These are phyloP conservation scores for Saturnia japonica DNA, from an alignment of 2,888 invertebrate species.

Conservation along the genomic window DNA sequence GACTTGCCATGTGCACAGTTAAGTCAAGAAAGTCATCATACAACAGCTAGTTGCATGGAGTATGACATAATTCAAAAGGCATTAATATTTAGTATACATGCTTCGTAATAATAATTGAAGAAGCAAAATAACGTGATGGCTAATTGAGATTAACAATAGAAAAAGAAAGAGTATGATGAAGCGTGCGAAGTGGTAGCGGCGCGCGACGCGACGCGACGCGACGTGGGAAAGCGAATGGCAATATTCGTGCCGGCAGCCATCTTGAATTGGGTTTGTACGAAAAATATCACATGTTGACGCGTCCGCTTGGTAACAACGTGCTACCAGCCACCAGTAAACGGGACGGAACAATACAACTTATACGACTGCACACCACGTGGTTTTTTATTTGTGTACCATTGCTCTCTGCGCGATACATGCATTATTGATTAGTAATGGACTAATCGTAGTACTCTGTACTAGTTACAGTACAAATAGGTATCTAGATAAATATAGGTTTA, in stretches of 20 bases:
- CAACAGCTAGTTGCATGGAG: conserved; percentile 25
- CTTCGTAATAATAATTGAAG: conserved; percentile 9
- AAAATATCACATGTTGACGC: conserved; percentile 73
- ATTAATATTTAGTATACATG: not conserved
- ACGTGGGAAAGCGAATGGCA: conserved; percentile 81
- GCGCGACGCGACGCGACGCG: conserved; percentile 34
- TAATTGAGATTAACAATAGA: conserved; percentile 59
- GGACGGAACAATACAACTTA: conserved; percentile 72
- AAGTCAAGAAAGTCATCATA: not conserved
- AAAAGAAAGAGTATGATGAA: conserved; percentile 69
- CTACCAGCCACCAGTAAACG: conserved; percentile 69
- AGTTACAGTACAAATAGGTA: not conserved
- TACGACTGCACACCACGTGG: conserved; percentile 69
- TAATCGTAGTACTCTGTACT: not conserved
- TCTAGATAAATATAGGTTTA: too few relatives aligned
- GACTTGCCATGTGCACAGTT: conserved; percentile 53
- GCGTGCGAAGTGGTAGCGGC: conserved; percentile 60
- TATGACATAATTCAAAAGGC: conserved; percentile 40
- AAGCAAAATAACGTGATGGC: conserved; percentile 54
- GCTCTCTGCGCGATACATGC: conserved; percentile 49
- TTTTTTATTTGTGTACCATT: conserved; percentile 75
- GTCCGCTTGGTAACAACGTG: conserved; percentile 77
- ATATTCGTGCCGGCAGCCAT: conserved; percentile 64
- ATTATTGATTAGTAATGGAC: conserved; percentile 52
- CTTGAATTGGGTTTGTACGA: conserved; percentile 68